Percentiles rank a stretch among this genome's conserved stretches.
Conservation (phyloP, 1,140 invertebrate species). For the Berghia stephanieae region DNA sequence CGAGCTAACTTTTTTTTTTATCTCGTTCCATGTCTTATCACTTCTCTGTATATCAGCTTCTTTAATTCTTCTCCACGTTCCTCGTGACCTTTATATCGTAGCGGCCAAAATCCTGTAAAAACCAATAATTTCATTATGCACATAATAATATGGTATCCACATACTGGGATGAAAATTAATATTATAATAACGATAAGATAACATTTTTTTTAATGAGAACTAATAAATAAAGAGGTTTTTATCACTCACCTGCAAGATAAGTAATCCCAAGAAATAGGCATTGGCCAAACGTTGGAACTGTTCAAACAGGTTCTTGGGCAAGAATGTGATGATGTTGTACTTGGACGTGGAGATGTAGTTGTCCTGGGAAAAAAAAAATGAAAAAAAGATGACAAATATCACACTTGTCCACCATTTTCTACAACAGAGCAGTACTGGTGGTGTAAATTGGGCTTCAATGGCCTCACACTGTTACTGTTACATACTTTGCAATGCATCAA, state of each 20-base stretch:
- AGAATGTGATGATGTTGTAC: conserved; percentile 92
- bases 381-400: not conserved
- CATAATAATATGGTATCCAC: no score
- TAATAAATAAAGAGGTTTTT: no score
- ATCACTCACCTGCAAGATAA: conserved; percentile 92
- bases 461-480: not conserved
- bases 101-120: no score
- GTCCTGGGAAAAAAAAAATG: conserved; percentile 75
- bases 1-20: no score
- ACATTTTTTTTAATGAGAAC: no score
- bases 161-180: no score
- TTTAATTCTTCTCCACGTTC: no score
- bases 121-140: no score
- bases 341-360: conserved; percentile 98
- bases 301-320: conserved; percentile 96
- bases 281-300: conserved; percentile 98
- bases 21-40: no score
- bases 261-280: conserved; percentile 96
- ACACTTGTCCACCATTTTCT: not conserved
- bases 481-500: not conserved
- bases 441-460: not conserved
- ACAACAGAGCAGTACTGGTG: not conserved
- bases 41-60: no score
- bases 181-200: no score
- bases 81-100: no score